Evolutionary conservation across 2,797 vertebrate species (phyloP).

Genomic region (Sciaenops ocellatus): DNA sequence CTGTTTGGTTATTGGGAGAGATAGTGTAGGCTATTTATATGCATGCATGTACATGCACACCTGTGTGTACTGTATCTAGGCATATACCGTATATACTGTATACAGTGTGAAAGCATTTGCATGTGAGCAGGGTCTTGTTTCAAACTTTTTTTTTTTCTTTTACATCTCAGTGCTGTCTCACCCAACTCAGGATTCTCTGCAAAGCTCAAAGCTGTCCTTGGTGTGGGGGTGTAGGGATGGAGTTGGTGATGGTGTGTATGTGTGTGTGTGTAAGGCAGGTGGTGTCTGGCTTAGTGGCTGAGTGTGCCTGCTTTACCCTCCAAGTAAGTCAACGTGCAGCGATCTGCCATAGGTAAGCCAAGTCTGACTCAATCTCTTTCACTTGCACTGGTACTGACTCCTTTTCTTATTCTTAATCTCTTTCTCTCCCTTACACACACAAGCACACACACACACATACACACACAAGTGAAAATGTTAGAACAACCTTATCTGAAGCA

Average conservation of each 20-base stretch:
- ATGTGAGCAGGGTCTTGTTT: constrained; percentile 32
- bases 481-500: constrained; percentile 62
- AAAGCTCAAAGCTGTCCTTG: constrained; percentile 49
- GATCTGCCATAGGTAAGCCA: constrained; percentile 68
- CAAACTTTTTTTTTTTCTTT: constrained; percentile 27
- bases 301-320: constrained; percentile 52
- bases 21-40: background rate
- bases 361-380: constrained; percentile 64
- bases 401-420: constrained; percentile 60
- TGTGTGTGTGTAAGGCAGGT: constrained; percentile 24
- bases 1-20: background rate
- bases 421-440: background rate
- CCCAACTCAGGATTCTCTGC: constrained; percentile 30
- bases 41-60: background rate
- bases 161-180: constrained; percentile 20
- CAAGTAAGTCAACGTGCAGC: constrained; percentile 58
- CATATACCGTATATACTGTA: background rate
- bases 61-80: background rate
- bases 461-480: constrained; percentile 24
- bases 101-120: constrained; percentile 13
- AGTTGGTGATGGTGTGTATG: background rate
- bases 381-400: constrained; percentile 45
- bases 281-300: constrained; percentile 55
- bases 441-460: constrained; percentile 8
- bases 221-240: constrained; percentile 21